Evolutionary conservation across 2,797 vertebrate species (phyloP).

Genomic region (Gymnoscopelus microlampas): DNA sequence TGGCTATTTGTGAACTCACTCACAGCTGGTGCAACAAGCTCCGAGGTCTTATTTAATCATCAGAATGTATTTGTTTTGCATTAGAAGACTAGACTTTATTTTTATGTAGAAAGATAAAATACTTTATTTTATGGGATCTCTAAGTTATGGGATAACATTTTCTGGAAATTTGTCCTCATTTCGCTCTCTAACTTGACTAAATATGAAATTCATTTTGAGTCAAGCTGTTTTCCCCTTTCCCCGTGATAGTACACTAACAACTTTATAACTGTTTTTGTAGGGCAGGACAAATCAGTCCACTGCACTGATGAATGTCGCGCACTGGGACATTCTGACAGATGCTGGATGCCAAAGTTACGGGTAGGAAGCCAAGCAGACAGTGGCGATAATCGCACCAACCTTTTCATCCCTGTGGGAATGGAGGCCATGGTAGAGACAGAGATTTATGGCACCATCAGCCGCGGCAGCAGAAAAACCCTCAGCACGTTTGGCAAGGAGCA

Average conservation of each 20-base stretch:
- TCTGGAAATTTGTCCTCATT: constrained; percentile 34
- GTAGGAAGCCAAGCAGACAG: constrained; percentile 96
- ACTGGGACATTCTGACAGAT: constrained; percentile 98
- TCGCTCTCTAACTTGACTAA: constrained; percentile 56
- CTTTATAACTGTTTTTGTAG: constrained; percentile 83
- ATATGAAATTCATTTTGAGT: constrained; percentile 42
- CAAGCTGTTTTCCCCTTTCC: constrained; percentile 49
- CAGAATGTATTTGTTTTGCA: constrained; percentile 10
- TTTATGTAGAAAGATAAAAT: constrained; percentile 3
- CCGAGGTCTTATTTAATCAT: constrained; percentile 35
- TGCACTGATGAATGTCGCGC: constrained; percentile 99
- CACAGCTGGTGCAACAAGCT: constrained; percentile 23
- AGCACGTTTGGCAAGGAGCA: constrained; percentile 99
- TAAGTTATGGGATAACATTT: constrained; percentile 24
- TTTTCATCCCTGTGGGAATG: constrained; percentile 87
- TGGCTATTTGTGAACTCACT: constrained; percentile 12
- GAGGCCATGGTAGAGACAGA: constrained; percentile 96
- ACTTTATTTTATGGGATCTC: constrained; percentile 17
- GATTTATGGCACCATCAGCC: constrained; percentile 96
- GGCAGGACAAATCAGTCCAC: constrained; percentile 97
- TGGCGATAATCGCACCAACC: constrained; percentile 84
- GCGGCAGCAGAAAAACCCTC: constrained; percentile 95
- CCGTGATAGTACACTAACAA: constrained; percentile 69
- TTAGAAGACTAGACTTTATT: neutral
- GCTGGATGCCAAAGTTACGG: constrained; percentile 99